phyloP scores from a whole-genome alignment of 2,113 vertebrate species.

The Sylvietta virens region DNA sequence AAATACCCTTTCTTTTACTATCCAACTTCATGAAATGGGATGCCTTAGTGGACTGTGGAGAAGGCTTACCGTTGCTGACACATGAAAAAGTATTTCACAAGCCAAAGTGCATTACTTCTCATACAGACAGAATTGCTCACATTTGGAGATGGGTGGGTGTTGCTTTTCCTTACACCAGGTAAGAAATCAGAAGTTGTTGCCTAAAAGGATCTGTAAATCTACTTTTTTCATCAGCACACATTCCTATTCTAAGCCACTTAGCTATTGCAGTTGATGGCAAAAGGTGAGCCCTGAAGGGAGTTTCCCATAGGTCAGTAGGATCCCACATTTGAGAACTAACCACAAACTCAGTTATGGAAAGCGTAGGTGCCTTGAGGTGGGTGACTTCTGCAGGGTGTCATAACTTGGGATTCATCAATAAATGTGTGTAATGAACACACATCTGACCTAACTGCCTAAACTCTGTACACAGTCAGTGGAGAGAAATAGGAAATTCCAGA shows the following conservation, averaged over 20 bases:
- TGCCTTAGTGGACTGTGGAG: not conserved
- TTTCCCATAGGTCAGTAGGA: no score
- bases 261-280: not conserved
- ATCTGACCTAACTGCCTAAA: not conserved
- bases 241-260: not conserved
- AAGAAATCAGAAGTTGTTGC: not conserved
- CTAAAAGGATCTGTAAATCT: not conserved
- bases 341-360: fast-evolving
- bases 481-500: not conserved
- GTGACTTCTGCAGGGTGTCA: not conserved
- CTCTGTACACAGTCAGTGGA: not conserved
- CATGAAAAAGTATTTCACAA: not conserved
- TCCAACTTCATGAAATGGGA: not conserved
- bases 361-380: not conserved
- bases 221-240: not conserved
- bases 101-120: not conserved
- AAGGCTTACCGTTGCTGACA: not conserved
- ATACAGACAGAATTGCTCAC: not conserved
- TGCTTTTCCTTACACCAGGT: not conserved
- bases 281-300: not conserved
- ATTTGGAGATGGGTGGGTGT: not conserved
- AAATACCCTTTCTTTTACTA: not conserved
- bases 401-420: not conserved
- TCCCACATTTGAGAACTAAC: not conserved
- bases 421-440: not conserved